Evolutionary conservation across 2,113 vertebrate species (phyloP), one percentile per base, ranked within the genome.

Genomic region (Axis porcinus): DNA sequence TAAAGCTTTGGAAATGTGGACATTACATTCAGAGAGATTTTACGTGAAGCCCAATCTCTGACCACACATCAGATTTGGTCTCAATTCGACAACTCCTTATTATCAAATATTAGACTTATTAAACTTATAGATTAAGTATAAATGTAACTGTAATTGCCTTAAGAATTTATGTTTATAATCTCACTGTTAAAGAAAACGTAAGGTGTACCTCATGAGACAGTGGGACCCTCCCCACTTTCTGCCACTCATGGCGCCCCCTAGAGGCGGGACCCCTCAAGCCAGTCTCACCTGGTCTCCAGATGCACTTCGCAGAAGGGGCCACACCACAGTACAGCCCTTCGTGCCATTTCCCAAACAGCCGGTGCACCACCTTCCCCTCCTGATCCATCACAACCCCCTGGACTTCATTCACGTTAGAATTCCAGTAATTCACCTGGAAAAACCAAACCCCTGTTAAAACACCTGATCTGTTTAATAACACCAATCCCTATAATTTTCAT

Each of bases 271-370:
- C 1, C 1, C n/a, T 17, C 14, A 6, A 1, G 62, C 7, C 2
- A 1, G 55, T 47, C 97, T 97, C 98, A 99, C 99, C 99, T 99
- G 99, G 99, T 96, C 99, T 99, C 99, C 99, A 99, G 98, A 99
- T 98, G 97, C 99, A 99, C 98, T 99, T 99, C 82, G 99, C 99
- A 23, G 99, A 99, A 30, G 99, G 99, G 36, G 99, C 99, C 97
- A 99, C 99, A 0, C 99, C 99, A 57, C 99, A 99, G 94, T 99
- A 99, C 91, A 99, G 99, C 8, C 99, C 99, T 98, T 99, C 99
- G 0, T 99, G 99, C 99, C 99, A 99, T 97, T 99, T 99, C 50
- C 99, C 99, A 98, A 99, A 99, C 6, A 99, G 99, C 79, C 99
- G 99, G 98, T 99, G 99, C 50, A 99, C 99, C 87, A 99, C 99